Conservation (phyloP, 1,140 invertebrate species). For the Microplitis mediator region DNA sequence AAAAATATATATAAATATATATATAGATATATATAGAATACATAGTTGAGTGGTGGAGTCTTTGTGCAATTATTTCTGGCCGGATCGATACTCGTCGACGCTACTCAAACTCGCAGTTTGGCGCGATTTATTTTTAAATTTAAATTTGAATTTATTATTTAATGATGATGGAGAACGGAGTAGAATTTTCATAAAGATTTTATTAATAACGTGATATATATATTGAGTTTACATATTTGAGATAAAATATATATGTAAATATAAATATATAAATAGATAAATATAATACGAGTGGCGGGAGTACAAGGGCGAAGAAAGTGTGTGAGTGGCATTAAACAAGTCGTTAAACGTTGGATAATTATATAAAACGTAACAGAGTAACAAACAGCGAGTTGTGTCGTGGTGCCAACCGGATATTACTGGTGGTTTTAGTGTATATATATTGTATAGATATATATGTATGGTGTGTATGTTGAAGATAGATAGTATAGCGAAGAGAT, state of each 20-base stretch:
- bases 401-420: conserved; percentile 33
- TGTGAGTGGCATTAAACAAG: background rate
- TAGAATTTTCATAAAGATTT: too few species aligned
- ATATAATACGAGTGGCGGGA: too few species aligned
- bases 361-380: background rate
- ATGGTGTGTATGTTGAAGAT: conserved; percentile 32
- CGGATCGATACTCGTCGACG: conserved; percentile 18
- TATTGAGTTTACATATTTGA: too few species aligned
- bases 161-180: too few species aligned
- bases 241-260: too few species aligned
- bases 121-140: background rate
- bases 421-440: conserved; percentile 32
- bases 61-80: conserved; percentile 27
- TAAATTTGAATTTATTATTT: too few species aligned
- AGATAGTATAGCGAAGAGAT: conserved; percentile 40
- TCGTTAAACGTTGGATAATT: background rate
- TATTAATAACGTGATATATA: too few species aligned
- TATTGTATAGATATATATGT: conserved; percentile 26
- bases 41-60: background rate
- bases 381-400: conserved; percentile 8
- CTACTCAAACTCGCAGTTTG: background rate
- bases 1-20: background rate
- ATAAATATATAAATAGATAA: too few species aligned
- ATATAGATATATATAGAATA: background rate
- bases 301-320: background rate